Conservation (phyloP, 2,888 invertebrate species). For the Ectropis crepuscularia region DNA sequence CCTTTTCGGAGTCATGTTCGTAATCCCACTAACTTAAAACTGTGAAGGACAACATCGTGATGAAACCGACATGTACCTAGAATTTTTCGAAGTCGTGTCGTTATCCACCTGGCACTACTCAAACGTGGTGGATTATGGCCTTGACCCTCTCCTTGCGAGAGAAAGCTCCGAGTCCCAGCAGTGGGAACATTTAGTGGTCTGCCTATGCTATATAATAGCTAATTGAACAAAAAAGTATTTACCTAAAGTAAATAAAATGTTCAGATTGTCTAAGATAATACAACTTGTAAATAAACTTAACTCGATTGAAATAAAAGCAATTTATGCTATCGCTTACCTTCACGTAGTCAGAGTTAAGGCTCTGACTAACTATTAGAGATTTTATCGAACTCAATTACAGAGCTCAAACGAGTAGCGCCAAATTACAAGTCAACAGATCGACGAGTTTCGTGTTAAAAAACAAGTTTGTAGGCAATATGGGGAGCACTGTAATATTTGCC, state of each 20-base stretch:
- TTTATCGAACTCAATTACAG: constrained; percentile 4
- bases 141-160: too few species aligned
- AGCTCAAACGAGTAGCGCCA: constrained; percentile 9
- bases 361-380: background rate
- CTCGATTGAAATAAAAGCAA: constrained; percentile 8
- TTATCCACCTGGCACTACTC: too few species aligned
- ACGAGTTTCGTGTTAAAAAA: constrained; percentile 8
- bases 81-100: too few species aligned
- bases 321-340: constrained; percentile 1
- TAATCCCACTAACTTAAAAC: too few species aligned
- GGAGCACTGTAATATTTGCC: constrained; percentile 25
- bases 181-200: too few species aligned
- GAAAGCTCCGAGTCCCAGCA: too few species aligned
- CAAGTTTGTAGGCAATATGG: constrained; percentile 11
- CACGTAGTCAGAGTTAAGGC: background rate
- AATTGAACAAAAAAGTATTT: too few species aligned
- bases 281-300: background rate
- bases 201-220: too few species aligned
- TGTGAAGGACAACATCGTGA: too few species aligned
- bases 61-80: too few species aligned
- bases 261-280: background rate
- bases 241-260: background rate
- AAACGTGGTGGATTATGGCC: too few species aligned
- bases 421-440: constrained; percentile 15
- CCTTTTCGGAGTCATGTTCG: too few species aligned